These are phyloP conservation scores for Ailurus styani DNA, from an alignment of 2,113 vertebrate genomes.

Conservation along the genomic window DNA sequence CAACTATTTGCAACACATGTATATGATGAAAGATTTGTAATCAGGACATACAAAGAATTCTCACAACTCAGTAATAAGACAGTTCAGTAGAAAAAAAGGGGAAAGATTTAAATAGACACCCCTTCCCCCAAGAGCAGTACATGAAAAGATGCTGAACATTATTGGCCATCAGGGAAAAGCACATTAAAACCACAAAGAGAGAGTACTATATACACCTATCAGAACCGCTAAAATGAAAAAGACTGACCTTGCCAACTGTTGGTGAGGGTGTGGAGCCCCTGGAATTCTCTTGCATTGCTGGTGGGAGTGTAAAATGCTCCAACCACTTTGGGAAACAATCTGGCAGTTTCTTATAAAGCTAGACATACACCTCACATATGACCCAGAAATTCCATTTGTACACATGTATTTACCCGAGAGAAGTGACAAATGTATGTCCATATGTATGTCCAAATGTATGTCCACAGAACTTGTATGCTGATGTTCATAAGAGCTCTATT, in stretches of 20 bases:
- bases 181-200: neutral
- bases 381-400: neutral
- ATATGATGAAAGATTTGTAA: neutral
- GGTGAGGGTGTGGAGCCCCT: neutral
- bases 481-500: neutral
- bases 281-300: neutral
- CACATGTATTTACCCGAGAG: neutral
- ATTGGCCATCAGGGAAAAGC: neutral
- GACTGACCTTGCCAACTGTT: neutral
- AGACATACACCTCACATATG: neutral
- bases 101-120: neutral
- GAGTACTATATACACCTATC: neutral
- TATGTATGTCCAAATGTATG: neutral
- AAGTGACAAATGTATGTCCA: neutral
- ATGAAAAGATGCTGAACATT: neutral
- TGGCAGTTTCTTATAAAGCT: neutral
- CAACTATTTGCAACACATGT: neutral
- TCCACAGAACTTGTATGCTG: neutral
- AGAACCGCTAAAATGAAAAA: neutral
- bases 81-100: neutral
- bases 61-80: neutral
- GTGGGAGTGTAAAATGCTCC: neutral
- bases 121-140: neutral
- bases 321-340: neutral
- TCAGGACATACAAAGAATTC: neutral